Evolutionary conservation across 2,888 invertebrate species (phyloP).

Genomic region (Copidosoma aretas): DNA sequence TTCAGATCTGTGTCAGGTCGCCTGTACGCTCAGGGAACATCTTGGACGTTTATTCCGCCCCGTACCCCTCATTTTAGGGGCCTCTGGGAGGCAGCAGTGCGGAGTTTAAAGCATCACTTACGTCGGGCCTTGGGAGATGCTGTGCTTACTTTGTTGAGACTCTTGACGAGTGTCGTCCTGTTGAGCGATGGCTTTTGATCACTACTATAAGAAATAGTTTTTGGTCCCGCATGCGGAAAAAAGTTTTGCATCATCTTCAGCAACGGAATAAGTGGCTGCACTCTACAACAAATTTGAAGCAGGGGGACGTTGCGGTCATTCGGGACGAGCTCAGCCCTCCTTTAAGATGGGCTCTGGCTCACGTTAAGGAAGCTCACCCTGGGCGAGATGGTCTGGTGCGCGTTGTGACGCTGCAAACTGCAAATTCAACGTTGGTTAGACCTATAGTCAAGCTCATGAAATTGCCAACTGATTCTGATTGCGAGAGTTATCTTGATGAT

Average conservation of each 20-base stretch:
- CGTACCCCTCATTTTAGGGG: background rate
- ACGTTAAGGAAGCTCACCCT: background rate
- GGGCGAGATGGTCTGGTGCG: background rate
- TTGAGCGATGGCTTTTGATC: background rate
- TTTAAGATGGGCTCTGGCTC: background rate
- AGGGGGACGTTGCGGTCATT: background rate
- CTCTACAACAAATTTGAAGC: background rate
- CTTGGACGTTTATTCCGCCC: background rate
- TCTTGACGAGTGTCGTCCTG: no score
- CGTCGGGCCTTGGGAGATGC: background rate
- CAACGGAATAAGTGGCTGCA: constrained; percentile 2
- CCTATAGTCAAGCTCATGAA: background rate
- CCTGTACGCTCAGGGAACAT: background rate
- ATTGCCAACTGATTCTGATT: background rate
- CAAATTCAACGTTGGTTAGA: background rate
- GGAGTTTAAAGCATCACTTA: background rate
- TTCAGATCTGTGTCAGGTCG: background rate
- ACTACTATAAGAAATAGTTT: background rate
- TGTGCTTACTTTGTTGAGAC: no score
- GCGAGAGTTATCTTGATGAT: no score
- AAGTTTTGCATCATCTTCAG: background rate
- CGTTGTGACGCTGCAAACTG: background rate
- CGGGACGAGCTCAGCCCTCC: background rate
- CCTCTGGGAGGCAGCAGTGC: background rate
- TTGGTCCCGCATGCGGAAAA: background rate